Evolutionary conservation across 2,113 vertebrate genomes (phyloP).

Genomic region (Pelusios castaneus): DNA sequence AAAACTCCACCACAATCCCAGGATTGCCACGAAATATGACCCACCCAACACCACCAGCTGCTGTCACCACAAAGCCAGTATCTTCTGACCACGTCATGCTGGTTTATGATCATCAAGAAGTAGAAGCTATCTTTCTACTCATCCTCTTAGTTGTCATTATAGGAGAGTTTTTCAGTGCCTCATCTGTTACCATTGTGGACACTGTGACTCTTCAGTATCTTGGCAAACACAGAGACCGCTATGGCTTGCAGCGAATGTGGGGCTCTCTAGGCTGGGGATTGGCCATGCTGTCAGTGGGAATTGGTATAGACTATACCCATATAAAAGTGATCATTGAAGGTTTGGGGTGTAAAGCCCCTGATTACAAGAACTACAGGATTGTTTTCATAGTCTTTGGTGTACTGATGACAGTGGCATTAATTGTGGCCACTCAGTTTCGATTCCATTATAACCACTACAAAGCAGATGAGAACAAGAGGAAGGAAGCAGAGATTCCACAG

Average conservation of each 20-base stretch:
- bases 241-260: conserved; percentile 98
- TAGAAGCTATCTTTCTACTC: conserved; percentile 92
- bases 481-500: conserved; percentile 78
- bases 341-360: conserved; percentile 82
- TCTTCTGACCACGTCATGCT: conserved; percentile 75
- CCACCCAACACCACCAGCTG: conserved; percentile 14
- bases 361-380: conserved; percentile 92
- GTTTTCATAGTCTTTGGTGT: conserved; percentile 96
- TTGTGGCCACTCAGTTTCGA: conserved; percentile 93
- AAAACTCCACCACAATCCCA: conserved; percentile 23
- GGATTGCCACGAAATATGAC: not conserved
- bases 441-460: conserved; percentile 83
- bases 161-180: conserved; percentile 98
- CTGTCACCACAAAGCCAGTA: conserved; percentile 48
- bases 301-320: conserved; percentile 94
- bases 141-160: conserved; percentile 94
- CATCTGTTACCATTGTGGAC: conserved; percentile 96
- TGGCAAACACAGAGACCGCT: conserved; percentile 91
- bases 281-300: conserved; percentile 95
- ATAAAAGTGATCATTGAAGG: conserved; percentile 76
- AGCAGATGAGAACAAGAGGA: conserved; percentile 66
- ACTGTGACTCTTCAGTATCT: conserved; percentile 96
- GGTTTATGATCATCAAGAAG: conserved; percentile 85
- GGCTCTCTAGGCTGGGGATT: conserved; percentile 97
- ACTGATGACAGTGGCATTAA: conserved; percentile 89